phyloP scores from a whole-genome alignment of 2,113 vertebrate genomes.

The Ailurus styani region DNA sequence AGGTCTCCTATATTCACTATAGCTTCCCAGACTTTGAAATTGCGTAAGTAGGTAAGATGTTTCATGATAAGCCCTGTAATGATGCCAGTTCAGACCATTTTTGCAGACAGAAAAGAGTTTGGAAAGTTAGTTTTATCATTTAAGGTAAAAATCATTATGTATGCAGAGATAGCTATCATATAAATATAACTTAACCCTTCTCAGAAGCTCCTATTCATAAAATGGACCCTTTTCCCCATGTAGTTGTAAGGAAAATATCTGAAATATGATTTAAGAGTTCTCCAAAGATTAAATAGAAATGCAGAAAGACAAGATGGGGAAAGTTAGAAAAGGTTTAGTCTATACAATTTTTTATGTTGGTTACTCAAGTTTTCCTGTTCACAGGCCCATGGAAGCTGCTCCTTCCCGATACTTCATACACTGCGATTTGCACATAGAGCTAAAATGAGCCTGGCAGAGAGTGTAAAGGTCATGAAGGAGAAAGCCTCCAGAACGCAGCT shows the following conservation, averaged over 20 bases:
- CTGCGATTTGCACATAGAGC: neutral
- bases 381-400: neutral
- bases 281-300: slow-evolving; percentile 18
- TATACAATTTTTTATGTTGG: neutral
- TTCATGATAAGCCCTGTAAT: slow-evolving; percentile 17
- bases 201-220: slow-evolving; percentile 2
- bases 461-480: neutral
- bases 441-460: neutral
- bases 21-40: slow-evolving; percentile 21
- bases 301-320: neutral
- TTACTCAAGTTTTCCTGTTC: neutral
- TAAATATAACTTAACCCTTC: slow-evolving; percentile 20
- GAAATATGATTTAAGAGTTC: neutral
- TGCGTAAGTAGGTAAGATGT: neutral
- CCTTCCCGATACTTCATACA: neutral
- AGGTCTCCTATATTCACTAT: neutral
- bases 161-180: neutral
- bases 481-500: neutral
- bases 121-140: slow-evolving; percentile 38
- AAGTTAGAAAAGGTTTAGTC: neutral
- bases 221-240: neutral
- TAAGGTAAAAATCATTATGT: slow-evolving; percentile 47
- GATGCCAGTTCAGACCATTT: slow-evolving; percentile 5
- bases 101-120: slow-evolving; percentile 35
- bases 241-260: slow-evolving; percentile 3